phyloP scores from a whole-genome alignment of 1,140 invertebrate genomes.

The Penaeus chinensis region DNA sequence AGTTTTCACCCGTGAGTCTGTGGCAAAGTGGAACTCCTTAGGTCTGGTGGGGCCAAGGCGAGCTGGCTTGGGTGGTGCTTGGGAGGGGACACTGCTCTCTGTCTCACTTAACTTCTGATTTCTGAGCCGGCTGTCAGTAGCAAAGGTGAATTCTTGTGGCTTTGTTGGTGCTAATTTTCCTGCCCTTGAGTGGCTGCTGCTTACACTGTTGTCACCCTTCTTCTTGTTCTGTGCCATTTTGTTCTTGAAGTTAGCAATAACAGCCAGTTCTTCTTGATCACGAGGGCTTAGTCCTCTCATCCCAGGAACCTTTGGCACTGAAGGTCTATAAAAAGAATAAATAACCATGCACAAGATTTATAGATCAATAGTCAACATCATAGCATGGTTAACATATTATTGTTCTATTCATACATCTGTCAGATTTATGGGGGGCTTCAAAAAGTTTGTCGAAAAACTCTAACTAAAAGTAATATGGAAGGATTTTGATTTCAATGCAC shows the following conservation, averaged over 20 bases:
- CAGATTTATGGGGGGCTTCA: too few species aligned
- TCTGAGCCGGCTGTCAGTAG: conserved; percentile 25
- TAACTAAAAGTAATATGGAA: too few species aligned
- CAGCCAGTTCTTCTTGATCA: background rate
- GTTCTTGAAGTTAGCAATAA: conserved; percentile 19
- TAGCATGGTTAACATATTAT: too few species aligned
- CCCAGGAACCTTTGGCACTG: conserved; percentile 1
- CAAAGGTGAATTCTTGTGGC: conserved; percentile 32
- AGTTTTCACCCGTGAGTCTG: conserved; percentile 39
- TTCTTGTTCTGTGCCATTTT: conserved; percentile 15
- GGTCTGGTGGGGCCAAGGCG: conserved; percentile 36
- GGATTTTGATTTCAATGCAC: too few species aligned
- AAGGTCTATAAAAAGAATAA: background rate
- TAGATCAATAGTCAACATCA: too few species aligned
- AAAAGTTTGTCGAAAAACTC: too few species aligned
- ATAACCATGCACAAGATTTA: too few species aligned
- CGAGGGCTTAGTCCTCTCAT: background rate
- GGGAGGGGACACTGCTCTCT: background rate
- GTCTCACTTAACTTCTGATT: background rate
- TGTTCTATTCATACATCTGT: too few species aligned
- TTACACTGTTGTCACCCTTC: conserved; percentile 5
- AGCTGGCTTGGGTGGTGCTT: background rate
- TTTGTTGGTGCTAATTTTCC: background rate
- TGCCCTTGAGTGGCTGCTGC: background rate
- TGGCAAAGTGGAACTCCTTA: conserved; percentile 48